These are phyloP conservation scores for Philhelius pedissequus DNA, from an alignment of 2,888 invertebrate genomes.

Conservation along the genomic window DNA sequence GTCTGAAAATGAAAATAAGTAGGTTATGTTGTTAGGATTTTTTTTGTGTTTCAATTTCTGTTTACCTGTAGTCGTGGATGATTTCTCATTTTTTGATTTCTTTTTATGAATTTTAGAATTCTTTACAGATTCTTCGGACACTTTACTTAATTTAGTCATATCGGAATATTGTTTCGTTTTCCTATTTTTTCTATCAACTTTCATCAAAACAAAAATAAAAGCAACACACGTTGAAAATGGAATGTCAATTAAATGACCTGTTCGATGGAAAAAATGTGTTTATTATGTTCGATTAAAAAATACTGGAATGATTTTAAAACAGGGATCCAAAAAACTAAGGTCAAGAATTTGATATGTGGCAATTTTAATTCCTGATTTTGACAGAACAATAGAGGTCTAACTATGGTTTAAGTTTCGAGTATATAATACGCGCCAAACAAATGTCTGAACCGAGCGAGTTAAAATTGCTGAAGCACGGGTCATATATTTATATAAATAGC, in stretches of 20 bases:
- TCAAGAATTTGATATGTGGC: too few relatives aligned
- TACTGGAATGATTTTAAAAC: too few relatives aligned
- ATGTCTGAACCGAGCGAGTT: too few relatives aligned
- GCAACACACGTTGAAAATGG: neutral
- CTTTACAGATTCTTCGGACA: neutral
- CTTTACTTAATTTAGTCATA: neutral
- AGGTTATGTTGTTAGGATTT: conserved; percentile 14
- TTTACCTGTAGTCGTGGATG: neutral
- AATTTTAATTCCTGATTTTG: too few relatives aligned
- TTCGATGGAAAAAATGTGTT: neutral
- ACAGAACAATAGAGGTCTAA: too few relatives aligned
- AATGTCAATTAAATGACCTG: neutral
- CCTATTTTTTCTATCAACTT: too few relatives aligned
- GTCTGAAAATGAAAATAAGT: neutral
- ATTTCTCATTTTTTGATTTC: neutral
- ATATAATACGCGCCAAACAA: too few relatives aligned
- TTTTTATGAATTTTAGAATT: neutral
- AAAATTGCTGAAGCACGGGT: too few relatives aligned
- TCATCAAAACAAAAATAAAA: neutral
- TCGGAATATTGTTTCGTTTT: neutral
- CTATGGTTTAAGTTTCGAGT: too few relatives aligned
- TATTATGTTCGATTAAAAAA: neutral
- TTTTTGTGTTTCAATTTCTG: neutral
- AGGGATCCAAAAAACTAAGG: too few relatives aligned
- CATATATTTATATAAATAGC: too few relatives aligned